Conservation (phyloP, 2,113 vertebrate genomes). For the Alethe castanea region DNA sequence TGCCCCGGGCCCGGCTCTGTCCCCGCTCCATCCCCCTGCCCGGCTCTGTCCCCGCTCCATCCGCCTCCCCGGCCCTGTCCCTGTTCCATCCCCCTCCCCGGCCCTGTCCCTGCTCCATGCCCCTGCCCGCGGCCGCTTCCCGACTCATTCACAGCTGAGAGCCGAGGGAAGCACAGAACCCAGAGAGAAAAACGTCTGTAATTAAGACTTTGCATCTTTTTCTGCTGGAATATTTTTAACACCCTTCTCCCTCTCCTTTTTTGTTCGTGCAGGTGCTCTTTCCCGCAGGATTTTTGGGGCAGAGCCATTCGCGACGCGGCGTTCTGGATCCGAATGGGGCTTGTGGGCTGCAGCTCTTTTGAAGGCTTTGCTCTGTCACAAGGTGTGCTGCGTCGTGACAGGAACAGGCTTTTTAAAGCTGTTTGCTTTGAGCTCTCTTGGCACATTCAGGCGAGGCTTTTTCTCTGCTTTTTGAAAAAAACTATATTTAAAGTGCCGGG, state of each 20-base stretch:
- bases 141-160: accelerated
- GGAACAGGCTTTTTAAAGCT: neutral
- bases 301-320: neutral
- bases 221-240: neutral
- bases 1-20: accelerated
- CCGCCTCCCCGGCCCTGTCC: neutral
- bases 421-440: neutral
- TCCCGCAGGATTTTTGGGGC: neutral
- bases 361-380: neutral
- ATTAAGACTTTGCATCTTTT: neutral
- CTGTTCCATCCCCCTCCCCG: neutral
- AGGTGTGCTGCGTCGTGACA: neutral
- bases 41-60: accelerated
- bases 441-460: neutral
- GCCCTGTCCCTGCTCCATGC: too few relatives aligned
- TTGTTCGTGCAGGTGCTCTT: neutral
- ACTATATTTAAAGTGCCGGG: neutral
- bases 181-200: neutral
- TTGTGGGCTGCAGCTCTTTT: neutral
- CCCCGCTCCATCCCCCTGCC: too few relatives aligned
- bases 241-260: neutral
- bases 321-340: neutral
- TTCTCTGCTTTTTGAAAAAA: neutral
- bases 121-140: neutral
- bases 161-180: neutral